Evolutionary conservation across 2,113 vertebrate genomes (phyloP).

Genomic region (Sinocyclocheilus grahami): DNA sequence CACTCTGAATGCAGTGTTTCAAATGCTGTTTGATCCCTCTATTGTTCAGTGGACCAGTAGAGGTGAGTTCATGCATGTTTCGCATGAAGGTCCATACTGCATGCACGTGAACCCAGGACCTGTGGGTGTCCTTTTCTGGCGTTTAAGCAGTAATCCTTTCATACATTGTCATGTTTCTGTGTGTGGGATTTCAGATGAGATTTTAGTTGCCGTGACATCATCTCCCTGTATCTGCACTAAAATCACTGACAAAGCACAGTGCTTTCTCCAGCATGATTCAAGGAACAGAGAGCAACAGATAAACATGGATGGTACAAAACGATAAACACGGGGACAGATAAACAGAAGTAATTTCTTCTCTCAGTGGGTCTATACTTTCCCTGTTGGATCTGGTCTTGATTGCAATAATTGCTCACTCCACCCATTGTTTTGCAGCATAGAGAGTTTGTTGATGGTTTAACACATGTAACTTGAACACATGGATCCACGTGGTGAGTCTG

Average conservation of each 20-base stretch:
- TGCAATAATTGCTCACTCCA: slow-evolving; percentile 26
- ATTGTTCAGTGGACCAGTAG: slow-evolving; percentile 26
- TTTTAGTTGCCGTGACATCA: background rate
- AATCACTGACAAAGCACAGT: slow-evolving; percentile 22
- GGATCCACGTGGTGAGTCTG: background rate
- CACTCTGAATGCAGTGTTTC: slow-evolving; percentile 49
- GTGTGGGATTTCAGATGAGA: slow-evolving; percentile 15
- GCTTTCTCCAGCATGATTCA: background rate
- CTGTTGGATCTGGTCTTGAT: slow-evolving; percentile 16
- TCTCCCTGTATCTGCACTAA: slow-evolving; percentile 17
- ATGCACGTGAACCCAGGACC: background rate
- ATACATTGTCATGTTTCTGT: background rate
- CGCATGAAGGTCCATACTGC: background rate
- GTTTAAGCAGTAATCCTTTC: slow-evolving; percentile 15
- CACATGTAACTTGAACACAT: background rate
- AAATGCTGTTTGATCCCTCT: slow-evolving; percentile 27
- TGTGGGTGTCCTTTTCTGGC: background rate
- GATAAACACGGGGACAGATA: slow-evolving; percentile 26
- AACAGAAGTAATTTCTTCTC: slow-evolving; percentile 12
- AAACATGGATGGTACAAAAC: background rate
- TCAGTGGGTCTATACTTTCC: background rate
- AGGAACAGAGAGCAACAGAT: background rate
- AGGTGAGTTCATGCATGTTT: background rate
- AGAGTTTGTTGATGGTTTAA: background rate
- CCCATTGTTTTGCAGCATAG: background rate